Evolutionary conservation across 2,113 vertebrate species (phyloP).

Genomic region (Morone chrysops): DNA sequence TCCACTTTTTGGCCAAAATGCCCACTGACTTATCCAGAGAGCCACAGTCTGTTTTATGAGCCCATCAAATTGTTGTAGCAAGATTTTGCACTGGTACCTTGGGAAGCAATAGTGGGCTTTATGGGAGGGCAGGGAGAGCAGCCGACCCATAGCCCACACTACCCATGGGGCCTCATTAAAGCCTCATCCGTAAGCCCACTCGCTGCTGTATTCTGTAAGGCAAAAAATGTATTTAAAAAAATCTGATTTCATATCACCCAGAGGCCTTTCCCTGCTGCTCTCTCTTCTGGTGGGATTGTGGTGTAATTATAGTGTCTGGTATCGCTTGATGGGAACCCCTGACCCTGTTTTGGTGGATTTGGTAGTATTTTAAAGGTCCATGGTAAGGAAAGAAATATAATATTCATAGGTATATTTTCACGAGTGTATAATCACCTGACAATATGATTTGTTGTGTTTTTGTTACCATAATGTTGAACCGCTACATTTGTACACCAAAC

Average conservation of each 20-base stretch:
- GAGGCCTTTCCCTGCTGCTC: not conserved
- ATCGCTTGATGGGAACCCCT: not conserved
- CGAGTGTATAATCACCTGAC: no score
- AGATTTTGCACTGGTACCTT: constrained; percentile 36
- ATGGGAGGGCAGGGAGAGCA: not conserved
- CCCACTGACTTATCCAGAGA: constrained; percentile 17
- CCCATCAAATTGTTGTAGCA: constrained; percentile 41
- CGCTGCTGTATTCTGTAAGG: not conserved
- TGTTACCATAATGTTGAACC: no score
- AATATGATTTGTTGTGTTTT: no score
- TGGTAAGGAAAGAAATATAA: no score
- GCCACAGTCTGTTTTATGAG: constrained; percentile 32
- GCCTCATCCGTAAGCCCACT: not conserved
- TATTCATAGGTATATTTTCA: no score
- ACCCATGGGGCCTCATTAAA: not conserved
- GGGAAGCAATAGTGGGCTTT: constrained; percentile 3
- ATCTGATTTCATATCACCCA: not conserved
- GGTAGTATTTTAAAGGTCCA: no score
- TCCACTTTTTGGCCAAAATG: constrained; percentile 39
- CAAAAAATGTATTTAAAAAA: not conserved
- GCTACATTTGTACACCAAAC: no score
- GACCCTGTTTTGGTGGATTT: not conserved
- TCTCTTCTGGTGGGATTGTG: not conserved
- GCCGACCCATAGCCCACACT: not conserved
- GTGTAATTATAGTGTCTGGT: not conserved